Evolutionary conservation across 2,797 vertebrate species (phyloP).

Genomic region (Semotilus atromaculatus): DNA sequence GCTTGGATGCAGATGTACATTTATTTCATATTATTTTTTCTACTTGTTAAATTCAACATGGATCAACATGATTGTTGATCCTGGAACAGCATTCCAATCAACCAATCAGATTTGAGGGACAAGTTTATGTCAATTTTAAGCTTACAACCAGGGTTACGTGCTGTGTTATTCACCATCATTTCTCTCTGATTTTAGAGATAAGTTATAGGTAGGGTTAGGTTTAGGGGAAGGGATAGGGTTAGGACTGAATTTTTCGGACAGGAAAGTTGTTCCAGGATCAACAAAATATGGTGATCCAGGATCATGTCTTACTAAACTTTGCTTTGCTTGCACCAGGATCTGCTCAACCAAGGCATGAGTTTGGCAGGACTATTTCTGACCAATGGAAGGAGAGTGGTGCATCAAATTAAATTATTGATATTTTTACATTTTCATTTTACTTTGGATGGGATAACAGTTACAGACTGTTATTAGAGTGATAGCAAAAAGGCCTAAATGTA

Average conservation of each 20-base stretch:
- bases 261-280: too few relatives aligned
- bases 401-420: background rate
- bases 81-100: background rate
- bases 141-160: too few relatives aligned
- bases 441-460: background rate
- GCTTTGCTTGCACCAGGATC: background rate
- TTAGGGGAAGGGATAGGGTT: too few relatives aligned
- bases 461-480: background rate
- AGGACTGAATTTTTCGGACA: too few relatives aligned
- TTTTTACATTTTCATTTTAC: background rate
- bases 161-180: background rate
- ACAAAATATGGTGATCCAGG: too few relatives aligned
- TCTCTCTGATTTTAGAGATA: background rate
- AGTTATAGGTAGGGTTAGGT: background rate
- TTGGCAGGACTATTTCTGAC: background rate
- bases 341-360: background rate
- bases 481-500: background rate
- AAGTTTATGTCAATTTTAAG: background rate
- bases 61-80: too few relatives aligned
- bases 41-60: background rate
- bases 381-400: background rate
- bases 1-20: background rate
- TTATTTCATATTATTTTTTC: background rate
- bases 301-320: background rate
- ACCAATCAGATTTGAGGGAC: background rate